These are phyloP conservation scores for Orthosia gracilis DNA, from an alignment of 2,888 invertebrate genomes.

Conservation along the genomic window DNA sequence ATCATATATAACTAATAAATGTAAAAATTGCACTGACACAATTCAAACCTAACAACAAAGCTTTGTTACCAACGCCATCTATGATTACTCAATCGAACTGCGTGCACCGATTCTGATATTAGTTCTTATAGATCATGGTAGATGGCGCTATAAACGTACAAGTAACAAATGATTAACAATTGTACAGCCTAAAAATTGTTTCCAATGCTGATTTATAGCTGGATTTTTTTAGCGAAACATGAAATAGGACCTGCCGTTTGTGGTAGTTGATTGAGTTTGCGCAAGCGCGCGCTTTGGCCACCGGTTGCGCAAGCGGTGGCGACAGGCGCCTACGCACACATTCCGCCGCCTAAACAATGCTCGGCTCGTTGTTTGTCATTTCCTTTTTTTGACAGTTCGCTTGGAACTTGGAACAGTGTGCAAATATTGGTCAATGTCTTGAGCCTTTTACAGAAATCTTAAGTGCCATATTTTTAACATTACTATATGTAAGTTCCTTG, in stretches of 20 bases:
- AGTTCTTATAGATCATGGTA: conserved; percentile 60
- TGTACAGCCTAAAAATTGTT: neutral
- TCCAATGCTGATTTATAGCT: neutral
- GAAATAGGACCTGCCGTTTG: conserved; percentile 16
- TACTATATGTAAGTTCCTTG: neutral
- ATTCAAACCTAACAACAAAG: neutral
- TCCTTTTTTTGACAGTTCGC: conserved; percentile 51
- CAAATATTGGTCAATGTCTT: conserved; percentile 51
- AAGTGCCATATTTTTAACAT: neutral
- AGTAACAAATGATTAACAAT: neutral
- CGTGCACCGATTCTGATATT: neutral
- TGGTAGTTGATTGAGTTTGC: conserved; percentile 56
- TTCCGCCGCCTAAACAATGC: conserved; percentile 67
- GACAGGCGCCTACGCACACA: conserved; percentile 80
- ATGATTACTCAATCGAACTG: conserved; percentile 48
- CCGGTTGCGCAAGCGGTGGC: conserved; percentile 73
- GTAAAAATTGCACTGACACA: neutral
- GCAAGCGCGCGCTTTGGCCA: conserved; percentile 69
- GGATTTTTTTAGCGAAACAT: conserved; percentile 16
- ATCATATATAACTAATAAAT: too few species aligned
- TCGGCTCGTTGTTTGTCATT: conserved; percentile 37
- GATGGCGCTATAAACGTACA: conserved; percentile 62
- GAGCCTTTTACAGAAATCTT: conserved; percentile 14
- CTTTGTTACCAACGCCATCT: conserved; percentile 78
- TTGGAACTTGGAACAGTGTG: conserved; percentile 22